These are phyloP conservation scores for Montipora sp. DNA, from an alignment of 64 coral and sea anemone species.

Conservation along the genomic window DNA sequence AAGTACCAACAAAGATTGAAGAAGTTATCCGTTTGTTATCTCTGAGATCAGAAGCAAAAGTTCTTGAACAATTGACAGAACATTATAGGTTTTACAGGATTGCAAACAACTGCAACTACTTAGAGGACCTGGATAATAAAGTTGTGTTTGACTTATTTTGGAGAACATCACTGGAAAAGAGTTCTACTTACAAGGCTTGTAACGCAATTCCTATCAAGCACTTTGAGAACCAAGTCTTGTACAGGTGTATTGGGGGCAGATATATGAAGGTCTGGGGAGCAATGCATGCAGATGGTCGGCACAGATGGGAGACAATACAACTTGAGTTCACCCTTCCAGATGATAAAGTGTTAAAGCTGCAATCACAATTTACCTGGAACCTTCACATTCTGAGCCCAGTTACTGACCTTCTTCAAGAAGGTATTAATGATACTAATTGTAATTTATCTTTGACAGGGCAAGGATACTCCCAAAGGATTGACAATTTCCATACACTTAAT, in stretches of 20 bases:
- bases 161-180: constrained; percentile 28
- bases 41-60: constrained; percentile 45
- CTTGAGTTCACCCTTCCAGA: constrained; percentile 57
- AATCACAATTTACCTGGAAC: neutral
- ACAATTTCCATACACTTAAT: constrained; percentile 14
- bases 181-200: neutral
- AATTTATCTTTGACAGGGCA: neutral
- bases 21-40: constrained; percentile 17
- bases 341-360: constrained; percentile 11
- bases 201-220: constrained; percentile 1
- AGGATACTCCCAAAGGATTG: constrained; percentile 26
- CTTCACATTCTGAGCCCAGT: constrained; percentile 11
- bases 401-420: constrained; percentile 41
- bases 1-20: neutral
- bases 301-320: neutral
- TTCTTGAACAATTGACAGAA: constrained; percentile 2
- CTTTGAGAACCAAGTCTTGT: constrained; percentile 30
- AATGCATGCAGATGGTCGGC: neutral
- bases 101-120: neutral
- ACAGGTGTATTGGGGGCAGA: neutral
- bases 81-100: too few relatives aligned
- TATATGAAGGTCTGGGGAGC: constrained; percentile 17
- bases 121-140: neutral
- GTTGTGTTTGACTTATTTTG: constrained; percentile 31
- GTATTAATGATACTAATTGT: neutral